These are phyloP conservation scores for Fistularia tabacaria DNA, from an alignment of 2,797 vertebrate genomes.

Conservation along the genomic window DNA sequence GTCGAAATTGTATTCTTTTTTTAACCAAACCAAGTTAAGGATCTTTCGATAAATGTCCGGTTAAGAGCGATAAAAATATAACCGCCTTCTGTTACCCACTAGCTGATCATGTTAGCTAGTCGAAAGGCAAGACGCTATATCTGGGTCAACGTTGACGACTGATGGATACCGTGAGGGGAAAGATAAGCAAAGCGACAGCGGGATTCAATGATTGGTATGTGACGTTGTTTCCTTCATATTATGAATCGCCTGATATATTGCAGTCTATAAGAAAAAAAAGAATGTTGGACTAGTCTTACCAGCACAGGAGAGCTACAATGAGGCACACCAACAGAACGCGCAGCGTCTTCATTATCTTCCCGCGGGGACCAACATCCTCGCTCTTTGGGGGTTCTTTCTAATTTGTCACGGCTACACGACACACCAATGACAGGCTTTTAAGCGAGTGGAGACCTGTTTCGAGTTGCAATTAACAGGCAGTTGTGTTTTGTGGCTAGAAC, in stretches of 20 bases:
- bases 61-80: too few relatives aligned
- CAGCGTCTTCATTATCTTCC: constrained; percentile 87
- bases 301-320: constrained; percentile 80
- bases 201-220: fast-evolving
- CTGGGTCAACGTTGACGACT: constrained; percentile 1
- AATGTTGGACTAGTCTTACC: constrained; percentile 65
- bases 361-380: constrained; percentile 86
- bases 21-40: too few relatives aligned
- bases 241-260: neutral
- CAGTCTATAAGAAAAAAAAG: neutral
- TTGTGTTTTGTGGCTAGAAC: constrained; percentile 12
- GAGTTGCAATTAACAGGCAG: constrained; percentile 2
- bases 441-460: neutral
- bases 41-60: too few relatives aligned
- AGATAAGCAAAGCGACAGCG: constrained; percentile 5
- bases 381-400: constrained; percentile 59
- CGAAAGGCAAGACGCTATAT: too few relatives aligned
- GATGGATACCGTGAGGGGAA: constrained; percentile 20
- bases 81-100: neutral
- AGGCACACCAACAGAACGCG: constrained; percentile 79
- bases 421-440: constrained; percentile 18
- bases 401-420: constrained; percentile 35
- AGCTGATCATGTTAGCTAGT: constrained; percentile 35
- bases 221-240: neutral
- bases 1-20: too few relatives aligned